phyloP scores from a whole-genome alignment of 2,113 vertebrate genomes.

The Gila orcuttii region DNA sequence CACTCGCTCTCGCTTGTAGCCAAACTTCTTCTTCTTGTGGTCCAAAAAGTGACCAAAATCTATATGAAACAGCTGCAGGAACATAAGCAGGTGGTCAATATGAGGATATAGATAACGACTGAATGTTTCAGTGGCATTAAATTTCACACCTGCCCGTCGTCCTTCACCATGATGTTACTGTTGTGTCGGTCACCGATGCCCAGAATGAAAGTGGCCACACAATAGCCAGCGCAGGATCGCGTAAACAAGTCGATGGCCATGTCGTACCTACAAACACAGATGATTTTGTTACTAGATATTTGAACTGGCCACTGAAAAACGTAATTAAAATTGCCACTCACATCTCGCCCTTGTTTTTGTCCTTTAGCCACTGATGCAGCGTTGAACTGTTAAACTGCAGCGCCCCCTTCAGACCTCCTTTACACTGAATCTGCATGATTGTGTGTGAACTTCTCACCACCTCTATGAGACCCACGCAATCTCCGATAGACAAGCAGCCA shows the following conservation, averaged over 20 bases:
- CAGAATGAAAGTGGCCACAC: conserved; percentile 96
- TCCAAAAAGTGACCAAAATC: conserved; percentile 98
- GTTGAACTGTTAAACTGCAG: conserved; percentile 98
- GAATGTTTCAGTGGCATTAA: neutral
- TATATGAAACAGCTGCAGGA: conserved; percentile 93
- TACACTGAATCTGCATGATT: conserved; percentile 99
- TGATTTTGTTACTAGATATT: neutral
- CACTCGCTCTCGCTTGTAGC: conserved; percentile 96
- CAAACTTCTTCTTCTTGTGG: conserved; percentile 99
- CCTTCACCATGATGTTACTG: conserved; percentile 99
- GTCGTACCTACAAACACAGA: conserved; percentile 83
- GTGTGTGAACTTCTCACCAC: conserved; percentile 98
- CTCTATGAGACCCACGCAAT: conserved; percentile 97
- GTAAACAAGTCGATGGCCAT: conserved; percentile 96
- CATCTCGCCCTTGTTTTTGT: conserved; percentile 99
- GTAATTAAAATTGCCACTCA: conserved; percentile 68
- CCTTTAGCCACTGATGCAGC: conserved; percentile 96
- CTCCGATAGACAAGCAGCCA: conserved; percentile 93
- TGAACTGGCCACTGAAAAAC: neutral
- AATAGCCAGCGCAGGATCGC: conserved; percentile 96
- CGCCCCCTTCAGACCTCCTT: conserved; percentile 95
- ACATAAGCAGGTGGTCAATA: conserved; percentile 6
- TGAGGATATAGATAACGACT: neutral
- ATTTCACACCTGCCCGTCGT: conserved; percentile 90
- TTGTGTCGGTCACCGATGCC: conserved; percentile 98